These are phyloP conservation scores for Epinephelus moara DNA, from an alignment of 2,113 vertebrate genomes.

Conservation along the genomic window DNA sequence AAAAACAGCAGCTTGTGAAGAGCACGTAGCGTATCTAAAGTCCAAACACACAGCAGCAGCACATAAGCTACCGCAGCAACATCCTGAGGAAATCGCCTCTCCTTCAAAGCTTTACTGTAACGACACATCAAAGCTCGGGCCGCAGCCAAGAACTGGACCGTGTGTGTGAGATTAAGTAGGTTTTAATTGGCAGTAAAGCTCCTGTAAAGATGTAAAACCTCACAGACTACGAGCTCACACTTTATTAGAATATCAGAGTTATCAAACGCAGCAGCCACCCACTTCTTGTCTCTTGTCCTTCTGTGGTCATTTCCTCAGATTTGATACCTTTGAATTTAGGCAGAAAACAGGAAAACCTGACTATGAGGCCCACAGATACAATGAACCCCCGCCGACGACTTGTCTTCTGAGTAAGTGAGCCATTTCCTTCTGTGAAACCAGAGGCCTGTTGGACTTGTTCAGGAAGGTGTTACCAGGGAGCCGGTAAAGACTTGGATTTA, in stretches of 20 bases:
- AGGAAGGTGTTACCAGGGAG: conserved; percentile 14
- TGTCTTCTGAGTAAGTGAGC: conserved; percentile 30
- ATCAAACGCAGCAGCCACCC: not conserved
- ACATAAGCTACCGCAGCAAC: conserved; percentile 41
- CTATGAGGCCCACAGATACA: conserved; percentile 18
- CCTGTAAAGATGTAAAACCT: not conserved
- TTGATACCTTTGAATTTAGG: conserved; percentile 30
- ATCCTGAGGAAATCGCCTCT: conserved; percentile 75
- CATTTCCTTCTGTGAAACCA: conserved; percentile 49
- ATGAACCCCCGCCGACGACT: not conserved
- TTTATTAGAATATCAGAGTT: not conserved
- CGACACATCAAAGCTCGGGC: conserved; percentile 56
- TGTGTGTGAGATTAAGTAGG: not conserved
- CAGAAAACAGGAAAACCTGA: conserved; percentile 50
- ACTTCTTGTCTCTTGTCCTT: not conserved
- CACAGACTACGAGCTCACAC: not conserved
- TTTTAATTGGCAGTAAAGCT: not conserved
- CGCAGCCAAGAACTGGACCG: not conserved
- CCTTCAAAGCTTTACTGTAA: conserved; percentile 50
- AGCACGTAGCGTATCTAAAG: conserved; percentile 17
- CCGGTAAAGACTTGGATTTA: not conserved
- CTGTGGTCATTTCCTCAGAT: conserved; percentile 10
- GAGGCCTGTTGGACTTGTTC: conserved; percentile 29
- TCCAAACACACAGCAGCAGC: conserved; percentile 37
- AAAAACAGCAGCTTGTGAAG: conserved; percentile 21